Conservation (phyloP, 2,888 invertebrate genomes). For the Conus canariensis region DNA sequence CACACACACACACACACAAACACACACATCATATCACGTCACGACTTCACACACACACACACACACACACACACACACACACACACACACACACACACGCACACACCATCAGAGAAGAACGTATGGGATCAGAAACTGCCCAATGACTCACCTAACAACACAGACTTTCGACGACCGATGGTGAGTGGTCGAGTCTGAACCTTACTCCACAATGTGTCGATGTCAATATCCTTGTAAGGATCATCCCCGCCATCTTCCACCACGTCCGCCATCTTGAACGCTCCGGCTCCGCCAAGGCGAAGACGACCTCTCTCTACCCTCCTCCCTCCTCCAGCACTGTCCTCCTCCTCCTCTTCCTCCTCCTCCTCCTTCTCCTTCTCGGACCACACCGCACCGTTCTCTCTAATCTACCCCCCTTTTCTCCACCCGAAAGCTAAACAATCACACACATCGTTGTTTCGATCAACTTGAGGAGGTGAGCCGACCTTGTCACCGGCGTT, state of each 20-base stretch:
- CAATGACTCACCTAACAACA: not conserved
- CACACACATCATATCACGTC: no score
- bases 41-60: not conserved
- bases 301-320: not conserved
- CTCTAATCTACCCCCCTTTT: not conserved
- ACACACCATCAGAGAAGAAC: no score
- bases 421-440: not conserved
- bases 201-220: not conserved
- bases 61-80: not conserved
- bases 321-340: not conserved
- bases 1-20: no score
- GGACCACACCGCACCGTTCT: not conserved
- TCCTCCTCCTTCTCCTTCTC: not conserved
- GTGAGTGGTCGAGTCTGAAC: not conserved
- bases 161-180: not conserved
- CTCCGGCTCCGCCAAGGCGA: not conserved
- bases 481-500: not conserved
- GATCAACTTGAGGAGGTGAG: no score
- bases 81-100: not conserved
- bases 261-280: conserved; percentile 5
- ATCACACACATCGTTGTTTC: no score
- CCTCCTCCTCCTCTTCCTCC: not conserved
- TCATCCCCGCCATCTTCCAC: not conserved
- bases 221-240: not conserved
- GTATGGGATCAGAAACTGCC: not conserved